A percentile compares a stretch with the other conserved stretches of the same genome.
Evolutionary conservation across 2,888 invertebrate genomes (phyloP).

Genomic region (Arge pagana): DNA sequence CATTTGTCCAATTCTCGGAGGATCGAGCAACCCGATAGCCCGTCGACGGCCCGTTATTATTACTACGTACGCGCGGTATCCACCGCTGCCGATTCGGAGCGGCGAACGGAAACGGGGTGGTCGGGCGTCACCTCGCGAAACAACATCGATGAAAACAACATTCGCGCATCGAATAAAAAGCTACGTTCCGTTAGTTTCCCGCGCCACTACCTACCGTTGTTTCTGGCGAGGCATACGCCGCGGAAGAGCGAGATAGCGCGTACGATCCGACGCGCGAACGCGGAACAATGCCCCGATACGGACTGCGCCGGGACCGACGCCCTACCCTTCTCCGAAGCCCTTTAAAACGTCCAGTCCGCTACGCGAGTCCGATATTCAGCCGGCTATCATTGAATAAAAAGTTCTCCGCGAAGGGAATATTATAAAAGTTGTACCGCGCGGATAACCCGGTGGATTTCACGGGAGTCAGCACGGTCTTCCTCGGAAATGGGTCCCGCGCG

Average conservation of each 20-base stretch:
- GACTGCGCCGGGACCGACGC: constrained; percentile 35
- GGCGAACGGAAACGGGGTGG: too few relatives aligned
- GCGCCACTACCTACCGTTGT: neutral
- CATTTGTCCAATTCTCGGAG: too few relatives aligned
- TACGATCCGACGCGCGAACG: constrained; percentile 26
- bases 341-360: constrained; percentile 37
- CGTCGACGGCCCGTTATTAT: neutral
- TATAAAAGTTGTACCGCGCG: constrained; percentile 36
- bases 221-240: too few relatives aligned
- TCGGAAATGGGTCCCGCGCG: too few relatives aligned
- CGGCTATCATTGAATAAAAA: constrained; percentile 48
- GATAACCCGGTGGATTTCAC: too few relatives aligned
- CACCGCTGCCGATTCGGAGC: too few relatives aligned
- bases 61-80: too few relatives aligned
- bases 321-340: constrained; percentile 37
- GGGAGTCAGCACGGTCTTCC: too few relatives aligned
- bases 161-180: constrained; percentile 7
- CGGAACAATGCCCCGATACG: constrained; percentile 25
- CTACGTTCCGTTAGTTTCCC: neutral
- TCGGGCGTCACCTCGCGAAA: neutral
- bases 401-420: constrained; percentile 37
- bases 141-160: constrained; percentile 8
- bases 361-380: constrained; percentile 42
- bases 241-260: too few relatives aligned
- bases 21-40: neutral